phyloP scores from a whole-genome alignment of 2,797 vertebrate genomes.

The Pseudopleuronectes americanus region DNA sequence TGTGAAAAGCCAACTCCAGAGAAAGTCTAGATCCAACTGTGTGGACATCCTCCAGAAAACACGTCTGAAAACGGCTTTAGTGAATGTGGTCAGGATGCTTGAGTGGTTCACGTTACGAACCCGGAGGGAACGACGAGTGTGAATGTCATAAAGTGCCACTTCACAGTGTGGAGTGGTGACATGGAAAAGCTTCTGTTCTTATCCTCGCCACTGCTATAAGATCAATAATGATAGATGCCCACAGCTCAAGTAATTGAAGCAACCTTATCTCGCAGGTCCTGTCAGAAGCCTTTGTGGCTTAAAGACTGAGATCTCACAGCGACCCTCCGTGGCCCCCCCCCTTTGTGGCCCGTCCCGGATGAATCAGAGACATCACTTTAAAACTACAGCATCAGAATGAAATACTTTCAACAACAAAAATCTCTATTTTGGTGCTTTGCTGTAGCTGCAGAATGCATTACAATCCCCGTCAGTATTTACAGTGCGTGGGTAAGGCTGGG shows the following conservation, averaged over 20 bases:
- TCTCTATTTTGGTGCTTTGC: slow-evolving; percentile 49
- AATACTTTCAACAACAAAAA: slow-evolving; percentile 33
- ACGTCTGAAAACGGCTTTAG: too few species aligned
- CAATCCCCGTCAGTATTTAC: slow-evolving; percentile 73
- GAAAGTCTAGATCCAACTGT: too few species aligned
- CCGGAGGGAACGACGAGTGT: slow-evolving; percentile 58
- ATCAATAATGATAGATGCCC: slow-evolving; percentile 75
- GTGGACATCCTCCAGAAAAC: too few species aligned
- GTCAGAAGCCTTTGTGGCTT: slow-evolving; percentile 43
- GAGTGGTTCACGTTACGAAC: slow-evolving; percentile 26
- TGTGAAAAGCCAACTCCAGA: too few species aligned
- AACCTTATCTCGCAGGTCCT: slow-evolving; percentile 50
- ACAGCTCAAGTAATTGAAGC: slow-evolving; percentile 55
- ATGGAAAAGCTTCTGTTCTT: slow-evolving; percentile 79
- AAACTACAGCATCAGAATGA: slow-evolving; percentile 5
- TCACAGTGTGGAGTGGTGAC: slow-evolving; percentile 70
- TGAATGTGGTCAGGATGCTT: slow-evolving; percentile 17
- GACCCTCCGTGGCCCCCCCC: slow-evolving; percentile 22
- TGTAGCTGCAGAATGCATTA: slow-evolving; percentile 54
- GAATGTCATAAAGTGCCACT: slow-evolving; percentile 73
- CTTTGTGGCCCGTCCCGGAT: slow-evolving; percentile 22
- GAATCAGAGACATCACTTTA: slow-evolving; percentile 43
- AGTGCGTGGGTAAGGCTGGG: slow-evolving; percentile 70
- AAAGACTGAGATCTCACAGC: slow-evolving; percentile 46
- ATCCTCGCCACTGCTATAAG: slow-evolving; percentile 52